Conservation (phyloP, 2,888 invertebrate genomes). For the Xanthorhoe designata region DNA sequence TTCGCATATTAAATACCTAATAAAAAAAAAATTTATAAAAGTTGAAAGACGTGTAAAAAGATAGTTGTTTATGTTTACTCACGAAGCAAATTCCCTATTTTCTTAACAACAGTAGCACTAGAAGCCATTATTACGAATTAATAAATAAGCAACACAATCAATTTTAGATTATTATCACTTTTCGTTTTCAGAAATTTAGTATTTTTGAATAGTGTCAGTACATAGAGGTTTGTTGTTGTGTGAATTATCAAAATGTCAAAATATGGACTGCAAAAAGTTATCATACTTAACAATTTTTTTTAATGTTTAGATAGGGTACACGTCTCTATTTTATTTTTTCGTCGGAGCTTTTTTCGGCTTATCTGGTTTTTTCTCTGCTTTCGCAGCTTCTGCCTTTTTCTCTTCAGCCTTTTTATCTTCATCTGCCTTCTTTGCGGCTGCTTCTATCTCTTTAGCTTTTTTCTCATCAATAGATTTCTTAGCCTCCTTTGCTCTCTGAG, state of each 20-base stretch:
- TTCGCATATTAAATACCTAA: too few species aligned
- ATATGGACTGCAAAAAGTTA: not conserved
- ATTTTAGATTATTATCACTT: constrained; percentile 4
- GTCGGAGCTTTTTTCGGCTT: constrained; percentile 19
- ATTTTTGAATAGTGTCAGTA: not conserved
- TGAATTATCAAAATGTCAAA: not conserved
- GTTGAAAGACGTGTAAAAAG: not conserved
- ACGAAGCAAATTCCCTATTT: constrained; percentile 47
- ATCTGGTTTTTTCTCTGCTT: constrained; percentile 32
- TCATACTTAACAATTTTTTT: not conserved
- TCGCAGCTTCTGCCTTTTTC: constrained; percentile 18
- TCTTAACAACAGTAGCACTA: constrained; percentile 41
- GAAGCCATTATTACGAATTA: constrained; percentile 40
- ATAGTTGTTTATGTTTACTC: too few species aligned
- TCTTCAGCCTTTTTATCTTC: constrained; percentile 37
- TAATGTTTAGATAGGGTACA: not conserved
- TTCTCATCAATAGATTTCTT: constrained; percentile 42
- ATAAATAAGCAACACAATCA: constrained; percentile 15
- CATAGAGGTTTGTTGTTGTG: too few species aligned
- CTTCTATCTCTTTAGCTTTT: constrained; percentile 47
- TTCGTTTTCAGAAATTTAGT: not conserved
- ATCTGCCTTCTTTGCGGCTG: constrained; percentile 40
- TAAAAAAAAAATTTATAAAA: too few species aligned
- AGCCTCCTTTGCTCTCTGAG: constrained; percentile 49
- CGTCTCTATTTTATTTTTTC: constrained; percentile 11